Conservation (phyloP, 1,140 invertebrate species). For the Drusus annulatus region DNA sequence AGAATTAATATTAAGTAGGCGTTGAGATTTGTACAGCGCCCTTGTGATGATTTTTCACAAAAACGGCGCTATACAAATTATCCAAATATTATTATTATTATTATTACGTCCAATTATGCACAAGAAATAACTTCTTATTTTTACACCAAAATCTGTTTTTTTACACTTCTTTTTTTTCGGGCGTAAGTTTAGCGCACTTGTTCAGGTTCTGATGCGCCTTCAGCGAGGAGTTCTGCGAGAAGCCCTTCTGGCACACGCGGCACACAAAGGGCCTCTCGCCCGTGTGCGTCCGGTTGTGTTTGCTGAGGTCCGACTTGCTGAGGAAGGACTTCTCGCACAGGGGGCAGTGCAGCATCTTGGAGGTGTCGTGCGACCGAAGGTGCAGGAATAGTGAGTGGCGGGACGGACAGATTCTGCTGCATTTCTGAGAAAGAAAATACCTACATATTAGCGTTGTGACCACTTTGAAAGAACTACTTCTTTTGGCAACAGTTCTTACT, state of each 20-base stretch:
- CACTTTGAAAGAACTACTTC: too few relatives aligned
- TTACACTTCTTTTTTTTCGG: too few relatives aligned
- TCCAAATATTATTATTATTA: too few relatives aligned
- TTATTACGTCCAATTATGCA: too few relatives aligned
- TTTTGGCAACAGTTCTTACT: too few relatives aligned
- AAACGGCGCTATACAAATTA: too few relatives aligned
- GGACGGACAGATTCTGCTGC: slow-evolving; percentile 62
- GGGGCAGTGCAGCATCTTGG: slow-evolving; percentile 65
- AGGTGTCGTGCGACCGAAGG: slow-evolving; percentile 67
- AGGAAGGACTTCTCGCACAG: slow-evolving; percentile 71
- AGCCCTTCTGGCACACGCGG: slow-evolving; percentile 75
- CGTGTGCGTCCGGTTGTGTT: slow-evolving; percentile 90
- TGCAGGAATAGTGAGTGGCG: slow-evolving; percentile 66
- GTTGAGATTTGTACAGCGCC: too few relatives aligned
- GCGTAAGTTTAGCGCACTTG: slow-evolving; percentile 75
- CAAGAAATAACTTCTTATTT: too few relatives aligned
- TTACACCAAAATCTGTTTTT: too few relatives aligned
- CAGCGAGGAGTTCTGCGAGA: slow-evolving; percentile 74
- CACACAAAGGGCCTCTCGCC: slow-evolving; percentile 84
- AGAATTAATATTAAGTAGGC: too few relatives aligned
- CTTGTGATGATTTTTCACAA: too few relatives aligned
- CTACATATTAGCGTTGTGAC: too few relatives aligned
- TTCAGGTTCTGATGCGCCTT: slow-evolving; percentile 74
- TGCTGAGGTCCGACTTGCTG: slow-evolving; percentile 83
- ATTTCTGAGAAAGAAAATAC: slow-evolving; percentile 60